These are phyloP conservation scores for Willowsia nigromaculata DNA, from an alignment of 2,888 invertebrate genomes.

Conservation along the genomic window DNA sequence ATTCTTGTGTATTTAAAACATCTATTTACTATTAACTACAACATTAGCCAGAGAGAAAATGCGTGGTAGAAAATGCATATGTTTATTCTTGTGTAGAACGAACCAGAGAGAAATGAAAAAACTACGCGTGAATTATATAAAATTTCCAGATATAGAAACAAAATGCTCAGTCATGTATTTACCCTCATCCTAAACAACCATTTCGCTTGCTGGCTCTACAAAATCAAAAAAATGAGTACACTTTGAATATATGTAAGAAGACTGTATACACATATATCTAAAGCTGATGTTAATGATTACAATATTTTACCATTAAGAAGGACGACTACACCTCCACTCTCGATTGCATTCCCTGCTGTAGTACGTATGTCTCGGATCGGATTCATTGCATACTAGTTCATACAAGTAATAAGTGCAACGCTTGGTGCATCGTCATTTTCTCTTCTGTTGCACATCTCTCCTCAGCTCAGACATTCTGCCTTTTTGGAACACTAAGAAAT, in stretches of 20 bases:
- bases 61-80: conserved; percentile 30
- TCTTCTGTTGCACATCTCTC: conserved; percentile 44
- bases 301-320: neutral
- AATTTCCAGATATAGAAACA: conserved; percentile 57
- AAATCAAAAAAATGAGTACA: neutral
- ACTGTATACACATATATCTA: neutral
- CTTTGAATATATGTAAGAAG: neutral
- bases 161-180: neutral
- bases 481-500: neutral
- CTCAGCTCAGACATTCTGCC: neutral
- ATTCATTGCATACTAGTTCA: no score
- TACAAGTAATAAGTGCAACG: neutral
- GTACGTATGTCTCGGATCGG: no score
- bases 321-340: no score
- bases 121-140: conserved; percentile 20
- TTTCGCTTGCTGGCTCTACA: neutral
- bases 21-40: conserved; percentile 52
- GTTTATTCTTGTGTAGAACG: conserved; percentile 30
- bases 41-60: conserved; percentile 24
- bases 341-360: no score
- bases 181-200: neutral
- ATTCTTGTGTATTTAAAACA: conserved; percentile 51
- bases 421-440: neutral
- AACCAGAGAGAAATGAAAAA: neutral
- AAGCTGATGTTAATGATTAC: neutral